A percentile compares a stretch with the other conserved stretches of the same genome.
phyloP scores from a whole-genome alignment of 1,140 invertebrate genomes.

The Neocloeon triangulifer region DNA sequence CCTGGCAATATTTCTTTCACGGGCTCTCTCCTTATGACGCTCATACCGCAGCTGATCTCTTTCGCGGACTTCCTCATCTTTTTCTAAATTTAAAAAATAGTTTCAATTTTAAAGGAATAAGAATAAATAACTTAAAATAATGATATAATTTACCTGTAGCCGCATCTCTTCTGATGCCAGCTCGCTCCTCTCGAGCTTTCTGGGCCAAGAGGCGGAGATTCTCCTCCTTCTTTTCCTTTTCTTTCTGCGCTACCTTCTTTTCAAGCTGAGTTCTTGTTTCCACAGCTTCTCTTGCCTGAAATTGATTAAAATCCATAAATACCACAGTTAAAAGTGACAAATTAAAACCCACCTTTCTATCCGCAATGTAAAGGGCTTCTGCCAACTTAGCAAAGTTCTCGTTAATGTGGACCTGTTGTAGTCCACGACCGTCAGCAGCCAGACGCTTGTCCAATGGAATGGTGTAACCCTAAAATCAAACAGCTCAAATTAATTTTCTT shows the following conservation, averaged over 20 bases:
- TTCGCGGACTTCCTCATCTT: slow-evolving; percentile 57
- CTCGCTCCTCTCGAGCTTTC: slow-evolving; percentile 84
- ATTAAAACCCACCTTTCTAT: slow-evolving; percentile 44
- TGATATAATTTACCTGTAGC: slow-evolving; percentile 9
- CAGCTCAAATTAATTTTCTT: slow-evolving; percentile 4
- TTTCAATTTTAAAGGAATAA: not conserved
- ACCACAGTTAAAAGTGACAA: slow-evolving; percentile 1
- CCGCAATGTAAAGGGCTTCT: slow-evolving; percentile 93
- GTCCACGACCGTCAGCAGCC: slow-evolving; percentile 89
- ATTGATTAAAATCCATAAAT: not conserved
- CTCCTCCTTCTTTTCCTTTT: slow-evolving; percentile 97
- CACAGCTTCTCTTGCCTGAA: slow-evolving; percentile 71
- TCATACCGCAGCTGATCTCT: slow-evolving; percentile 76
- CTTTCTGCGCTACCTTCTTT: slow-evolving; percentile 89
- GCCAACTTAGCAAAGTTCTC: slow-evolving; percentile 98
- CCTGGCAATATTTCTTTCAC: slow-evolving; percentile 78
- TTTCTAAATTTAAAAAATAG: slow-evolving; percentile 17
- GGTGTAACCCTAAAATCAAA: slow-evolving; percentile 57
- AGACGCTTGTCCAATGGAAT: slow-evolving; percentile 96
- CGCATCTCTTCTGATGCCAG: slow-evolving; percentile 41
- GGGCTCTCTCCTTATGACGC: slow-evolving; percentile 71
- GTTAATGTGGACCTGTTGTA: slow-evolving; percentile 95
- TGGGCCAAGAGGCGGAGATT: slow-evolving; percentile 79
- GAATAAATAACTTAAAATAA: not conserved
- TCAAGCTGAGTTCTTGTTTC: slow-evolving; percentile 91